Evolutionary conservation across 1,140 invertebrate genomes (phyloP), one percentile per base, ranked within the genome.

Genomic region (Cherax quadricarinatus): DNA sequence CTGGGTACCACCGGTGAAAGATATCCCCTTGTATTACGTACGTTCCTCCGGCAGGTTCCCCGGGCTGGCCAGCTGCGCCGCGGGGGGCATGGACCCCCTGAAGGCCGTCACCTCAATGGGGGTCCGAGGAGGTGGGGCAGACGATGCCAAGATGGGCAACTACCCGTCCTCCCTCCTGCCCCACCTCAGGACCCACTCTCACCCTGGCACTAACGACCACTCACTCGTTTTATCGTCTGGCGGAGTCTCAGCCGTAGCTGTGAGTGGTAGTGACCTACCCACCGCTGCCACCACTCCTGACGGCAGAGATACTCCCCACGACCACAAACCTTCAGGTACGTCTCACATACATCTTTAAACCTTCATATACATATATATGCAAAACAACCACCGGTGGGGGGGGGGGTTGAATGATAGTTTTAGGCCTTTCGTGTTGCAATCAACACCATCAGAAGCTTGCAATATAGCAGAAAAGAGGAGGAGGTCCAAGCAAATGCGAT

Each of bases 81-180:
- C 83, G 48, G 90, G 90, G 41, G 78, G 83, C 24, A 57, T 91
- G 57, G 90, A 87, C 70, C 89, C 89, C 53, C 73, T 91, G 12
- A 91, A 91, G 70, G 89, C 89, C 41, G 87, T 89, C 12, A 89
- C 87, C 53, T 48, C 75, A 70, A 91, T 91, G 89, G 73, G 73
- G 4, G 82, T 91, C 3, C 73, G 84, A 0, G 75, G 83, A 4
- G 24, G 82, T 16, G 89, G 66, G 9, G 30, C 30, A 41, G 70
- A n/a, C 30, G 83, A 91, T 18, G 16, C 14, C 21, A 66, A 66
- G n/a, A 75, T 80, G 75, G 84, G 90, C 1, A 84, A 84, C 18
- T 91, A 91, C 79, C 86, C 90, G 14, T 82, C 90, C 30, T 86
- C 90, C 12, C 90, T 91, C 57, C 84, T 91, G 21, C 90, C 90